Conservation (phyloP, 2,113 vertebrate species). For the Sarotherodon lohbergeri region DNA sequence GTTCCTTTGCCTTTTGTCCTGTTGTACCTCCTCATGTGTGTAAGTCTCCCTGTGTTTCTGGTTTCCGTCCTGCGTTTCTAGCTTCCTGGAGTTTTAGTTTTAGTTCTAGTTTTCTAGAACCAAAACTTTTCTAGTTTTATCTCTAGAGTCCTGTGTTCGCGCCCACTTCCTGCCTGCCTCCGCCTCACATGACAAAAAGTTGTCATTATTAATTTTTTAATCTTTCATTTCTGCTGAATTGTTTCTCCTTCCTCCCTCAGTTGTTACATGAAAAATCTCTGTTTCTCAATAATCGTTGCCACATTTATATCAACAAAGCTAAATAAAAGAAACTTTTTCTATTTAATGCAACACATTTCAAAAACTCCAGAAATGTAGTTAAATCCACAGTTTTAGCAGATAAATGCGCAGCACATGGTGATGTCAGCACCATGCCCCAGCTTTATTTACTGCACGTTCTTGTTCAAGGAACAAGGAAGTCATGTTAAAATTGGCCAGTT, state of each 20-base stretch:
- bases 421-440: background rate
- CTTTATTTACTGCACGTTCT: background rate
- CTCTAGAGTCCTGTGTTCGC: accelerated
- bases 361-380: background rate
- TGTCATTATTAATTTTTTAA: background rate
- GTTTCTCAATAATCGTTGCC: background rate
- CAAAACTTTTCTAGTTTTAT: background rate
- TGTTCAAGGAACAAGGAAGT: background rate
- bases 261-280: background rate
- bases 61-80: no score
- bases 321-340: accelerated
- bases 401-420: background rate
- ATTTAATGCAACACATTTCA: background rate
- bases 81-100: background rate
- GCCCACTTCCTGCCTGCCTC: accelerated
- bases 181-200: background rate
- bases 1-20: background rate
- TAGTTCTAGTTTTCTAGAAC: background rate
- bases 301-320: background rate
- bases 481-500: background rate
- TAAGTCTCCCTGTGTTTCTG: background rate
- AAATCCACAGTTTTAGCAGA: background rate
- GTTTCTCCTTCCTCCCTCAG: background rate
- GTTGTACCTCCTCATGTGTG: accelerated
- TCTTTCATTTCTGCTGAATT: background rate